phyloP scores from a whole-genome alignment of 1,140 invertebrate genomes.

The Chironomus tepperi region DNA sequence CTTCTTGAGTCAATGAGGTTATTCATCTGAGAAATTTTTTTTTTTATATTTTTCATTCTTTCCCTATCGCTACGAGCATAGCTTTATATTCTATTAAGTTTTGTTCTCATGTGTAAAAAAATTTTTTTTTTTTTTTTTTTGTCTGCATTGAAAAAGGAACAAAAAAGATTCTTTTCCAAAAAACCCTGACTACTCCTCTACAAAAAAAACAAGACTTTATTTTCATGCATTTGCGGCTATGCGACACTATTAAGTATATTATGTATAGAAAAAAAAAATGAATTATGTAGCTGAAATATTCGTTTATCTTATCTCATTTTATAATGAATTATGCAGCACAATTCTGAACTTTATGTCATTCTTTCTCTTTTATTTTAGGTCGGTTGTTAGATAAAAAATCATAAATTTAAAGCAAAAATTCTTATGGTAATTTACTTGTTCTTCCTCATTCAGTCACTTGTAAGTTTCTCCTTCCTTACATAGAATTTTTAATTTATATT shows the following conservation, averaged over 20 bases:
- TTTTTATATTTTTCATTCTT: background rate
- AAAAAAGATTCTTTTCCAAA: background rate
- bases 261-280: background rate
- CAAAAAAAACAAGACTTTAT: background rate
- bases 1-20: constrained; percentile 12
- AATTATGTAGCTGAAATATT: background rate
- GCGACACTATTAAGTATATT: background rate
- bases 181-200: background rate
- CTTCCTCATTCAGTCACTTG: background rate
- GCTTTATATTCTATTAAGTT: too few relatives aligned
- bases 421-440: background rate
- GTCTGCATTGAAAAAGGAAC: too few relatives aligned
- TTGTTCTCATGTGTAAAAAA: too few relatives aligned
- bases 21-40: constrained; percentile 13
- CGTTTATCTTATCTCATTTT: background rate
- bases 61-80: background rate
- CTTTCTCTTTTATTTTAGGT: too few relatives aligned
- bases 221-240: background rate
- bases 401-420: background rate
- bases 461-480: too few relatives aligned
- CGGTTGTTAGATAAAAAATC: background rate
- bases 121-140: too few relatives aligned
- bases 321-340: background rate
- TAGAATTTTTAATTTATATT: background rate
- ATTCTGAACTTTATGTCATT: background rate